Evolutionary conservation across 2,797 vertebrate species (phyloP), one percentile per base, ranked within the genome.

Genomic region (Craterocephalus amniculus): DNA sequence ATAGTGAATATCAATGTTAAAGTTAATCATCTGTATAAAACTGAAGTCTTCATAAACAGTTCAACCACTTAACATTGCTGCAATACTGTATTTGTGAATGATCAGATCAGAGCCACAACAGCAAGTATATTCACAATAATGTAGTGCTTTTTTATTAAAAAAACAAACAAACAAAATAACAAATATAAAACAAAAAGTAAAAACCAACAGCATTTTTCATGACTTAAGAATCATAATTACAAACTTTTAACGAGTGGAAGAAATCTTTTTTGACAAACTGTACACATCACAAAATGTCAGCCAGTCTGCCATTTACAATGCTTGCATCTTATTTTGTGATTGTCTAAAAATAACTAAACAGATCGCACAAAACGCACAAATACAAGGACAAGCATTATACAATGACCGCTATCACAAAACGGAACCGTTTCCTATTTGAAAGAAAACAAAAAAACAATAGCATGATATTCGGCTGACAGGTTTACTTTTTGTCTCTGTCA

Each of bases 261-360:
- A 93, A 90, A 88, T 91, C 91, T 87, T 82, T 80, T 80, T 78
- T 74, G 94, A 95, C 94, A 94, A 95, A 95, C 94, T 94, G 94
- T 95, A 95, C 94, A 95, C 92, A 94, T 94, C 94, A 95, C 94
- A 94, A 94, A 94, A 94, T 91, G 92, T 92, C 93, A 85, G 91
- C 92, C 94, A 94, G 92, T 94, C 92, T 94, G 94, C 93, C 94
- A 93, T 95, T 91, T 95, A 95, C 93, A 95, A 95, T 91, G 93
- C 93, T 95, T 95, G 94, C 93, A 95, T 95, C 93, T 95, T 93
- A 94, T 94, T 94, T 93, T 95, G 94, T 95, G 94, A 95, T 95
- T 95, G 94, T 95, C 94, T 95, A 95, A 95, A 95, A 95, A 94
- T 73, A 95, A 94, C 92, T 94, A 95, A 95, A 95, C 93, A 74